phyloP scores from a whole-genome alignment of 1,140 invertebrate species.

The Arion vulgaris region DNA sequence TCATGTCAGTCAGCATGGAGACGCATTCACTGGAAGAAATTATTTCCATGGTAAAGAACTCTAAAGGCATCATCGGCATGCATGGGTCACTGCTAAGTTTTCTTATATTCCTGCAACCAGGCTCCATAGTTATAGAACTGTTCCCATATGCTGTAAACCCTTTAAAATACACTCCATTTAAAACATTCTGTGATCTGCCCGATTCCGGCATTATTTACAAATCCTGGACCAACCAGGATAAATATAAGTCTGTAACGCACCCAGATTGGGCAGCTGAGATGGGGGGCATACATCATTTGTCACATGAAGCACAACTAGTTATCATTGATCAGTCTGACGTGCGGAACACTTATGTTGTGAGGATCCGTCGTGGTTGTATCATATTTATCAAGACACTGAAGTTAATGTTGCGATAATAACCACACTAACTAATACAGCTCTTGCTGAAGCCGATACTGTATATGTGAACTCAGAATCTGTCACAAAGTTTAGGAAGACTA shows the following conservation, averaged over 20 bases:
- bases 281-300: slow-evolving; percentile 73
- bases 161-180: slow-evolving; percentile 73
- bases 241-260: slow-evolving; percentile 68
- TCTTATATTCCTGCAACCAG: slow-evolving; percentile 93
- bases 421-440: slow-evolving; percentile 41
- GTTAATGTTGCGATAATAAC: slow-evolving; percentile 69
- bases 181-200: slow-evolving; percentile 68
- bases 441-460: slow-evolving; percentile 25
- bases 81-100: slow-evolving; percentile 97
- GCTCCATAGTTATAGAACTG: slow-evolving; percentile 95
- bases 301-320: slow-evolving; percentile 59
- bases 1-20: slow-evolving; percentile 63
- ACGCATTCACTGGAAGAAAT: slow-evolving; percentile 66
- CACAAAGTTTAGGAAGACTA: background rate
- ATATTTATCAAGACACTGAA: slow-evolving; percentile 76
- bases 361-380: slow-evolving; percentile 75
- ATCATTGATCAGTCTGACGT: slow-evolving; percentile 70
- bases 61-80: slow-evolving; percentile 90
- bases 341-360: slow-evolving; percentile 73
- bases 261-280: slow-evolving; percentile 64
- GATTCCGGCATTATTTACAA: slow-evolving; percentile 70
- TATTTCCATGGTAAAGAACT: slow-evolving; percentile 61
- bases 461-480: background rate
- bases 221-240: slow-evolving; percentile 72
- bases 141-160: slow-evolving; percentile 77